Evolutionary conservation across 1,140 invertebrate species (phyloP).

Genomic region (Drosophila pseudoobscura): DNA sequence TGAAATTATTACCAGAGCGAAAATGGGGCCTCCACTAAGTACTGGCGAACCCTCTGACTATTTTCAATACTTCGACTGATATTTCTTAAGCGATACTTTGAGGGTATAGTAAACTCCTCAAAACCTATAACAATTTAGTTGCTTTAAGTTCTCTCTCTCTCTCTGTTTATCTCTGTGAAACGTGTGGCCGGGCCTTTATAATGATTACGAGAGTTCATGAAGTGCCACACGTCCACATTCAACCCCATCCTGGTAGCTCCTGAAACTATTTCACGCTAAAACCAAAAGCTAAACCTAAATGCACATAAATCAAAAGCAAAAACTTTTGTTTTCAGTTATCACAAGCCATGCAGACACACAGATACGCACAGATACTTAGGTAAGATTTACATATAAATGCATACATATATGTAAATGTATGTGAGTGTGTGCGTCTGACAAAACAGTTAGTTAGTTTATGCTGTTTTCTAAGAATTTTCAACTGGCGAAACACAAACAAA

Average conservation of each 20-base stretch:
- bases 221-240: conserved; percentile 20
- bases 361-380: conserved; percentile 6
- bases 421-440: conserved; percentile 23
- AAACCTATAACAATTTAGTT: too few species aligned
- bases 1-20: too few species aligned
- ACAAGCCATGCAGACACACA: conserved; percentile 46
- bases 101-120: too few species aligned
- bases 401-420: not conserved
- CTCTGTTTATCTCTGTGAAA: not conserved
- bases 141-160: too few species aligned
- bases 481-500: conserved; percentile 63
- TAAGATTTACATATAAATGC: too few species aligned
- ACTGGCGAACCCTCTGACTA: too few species aligned
- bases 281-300: conserved; percentile 72
- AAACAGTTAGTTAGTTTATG: conserved; percentile 66
- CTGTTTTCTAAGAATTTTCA: conserved; percentile 73
- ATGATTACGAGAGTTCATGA: conserved; percentile 72
- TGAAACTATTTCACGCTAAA: conserved; percentile 71
- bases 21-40: too few species aligned
- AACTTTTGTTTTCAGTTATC: conserved; percentile 79
- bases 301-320: conserved; percentile 74
- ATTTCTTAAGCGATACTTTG: too few species aligned
- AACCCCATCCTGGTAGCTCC: conserved; percentile 6
- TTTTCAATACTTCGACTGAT: too few species aligned
- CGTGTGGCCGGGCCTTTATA: conserved; percentile 59